These are phyloP conservation scores for Bubalus kerabau DNA, from an alignment of 2,113 vertebrate species.

Conservation along the genomic window DNA sequence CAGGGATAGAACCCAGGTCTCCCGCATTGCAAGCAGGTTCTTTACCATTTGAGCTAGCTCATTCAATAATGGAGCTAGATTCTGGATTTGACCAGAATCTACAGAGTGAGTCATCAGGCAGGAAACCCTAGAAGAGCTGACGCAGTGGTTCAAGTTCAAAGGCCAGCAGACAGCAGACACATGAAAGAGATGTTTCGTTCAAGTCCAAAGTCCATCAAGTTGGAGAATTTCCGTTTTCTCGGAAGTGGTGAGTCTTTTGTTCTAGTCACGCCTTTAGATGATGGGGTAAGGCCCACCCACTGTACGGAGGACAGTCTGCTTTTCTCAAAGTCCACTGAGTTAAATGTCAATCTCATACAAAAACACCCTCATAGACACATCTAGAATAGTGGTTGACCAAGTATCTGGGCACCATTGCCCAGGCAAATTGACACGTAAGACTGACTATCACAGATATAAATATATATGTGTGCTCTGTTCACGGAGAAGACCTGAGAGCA, in stretches of 20 bases:
- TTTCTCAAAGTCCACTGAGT: neutral
- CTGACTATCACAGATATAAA: neutral
- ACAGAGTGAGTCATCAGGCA: too few relatives aligned
- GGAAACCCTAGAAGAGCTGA: neutral
- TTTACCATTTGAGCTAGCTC: neutral
- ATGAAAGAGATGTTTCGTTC: neutral
- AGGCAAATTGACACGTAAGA: neutral
- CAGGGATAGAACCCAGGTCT: neutral
- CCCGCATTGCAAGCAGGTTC: neutral
- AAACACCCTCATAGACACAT: neutral
- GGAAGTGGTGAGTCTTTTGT: neutral
- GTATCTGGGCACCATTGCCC: neutral
- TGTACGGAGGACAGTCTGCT: neutral
- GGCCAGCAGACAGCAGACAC: neutral
- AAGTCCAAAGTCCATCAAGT: neutral
- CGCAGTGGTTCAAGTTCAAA: neutral
- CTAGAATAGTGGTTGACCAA: neutral
- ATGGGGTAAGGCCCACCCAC: neutral
- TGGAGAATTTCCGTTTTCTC: neutral
- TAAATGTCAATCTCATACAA: neutral
- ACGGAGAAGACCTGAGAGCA: neutral
- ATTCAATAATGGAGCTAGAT: neutral
- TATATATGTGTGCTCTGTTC: neutral
- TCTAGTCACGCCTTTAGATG: neutral
- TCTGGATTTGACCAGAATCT: neutral